These are phyloP conservation scores for Elachura formosa DNA, from an alignment of 2,113 vertebrate species.

Conservation along the genomic window DNA sequence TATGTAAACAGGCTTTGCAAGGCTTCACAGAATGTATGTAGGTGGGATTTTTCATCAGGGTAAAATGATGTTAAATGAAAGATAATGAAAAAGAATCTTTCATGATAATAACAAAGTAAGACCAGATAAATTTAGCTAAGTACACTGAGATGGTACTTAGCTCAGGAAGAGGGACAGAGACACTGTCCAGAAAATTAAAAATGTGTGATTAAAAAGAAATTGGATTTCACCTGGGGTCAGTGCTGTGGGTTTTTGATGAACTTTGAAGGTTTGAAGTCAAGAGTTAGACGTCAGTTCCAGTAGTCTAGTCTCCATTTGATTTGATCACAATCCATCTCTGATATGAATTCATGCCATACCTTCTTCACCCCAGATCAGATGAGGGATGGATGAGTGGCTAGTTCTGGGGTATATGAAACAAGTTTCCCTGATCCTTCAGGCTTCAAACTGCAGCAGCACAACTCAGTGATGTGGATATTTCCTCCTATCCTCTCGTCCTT, in stretches of 20 bases:
- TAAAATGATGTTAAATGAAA: neutral
- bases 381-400: rapidly evolving
- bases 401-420: neutral
- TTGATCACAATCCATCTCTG: neutral
- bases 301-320: neutral
- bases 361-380: neutral
- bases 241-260: neutral
- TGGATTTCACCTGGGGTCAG: neutral
- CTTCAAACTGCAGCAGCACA: neutral
- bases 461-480: neutral
- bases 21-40: constrained; percentile 51
- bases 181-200: neutral
- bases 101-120: neutral
- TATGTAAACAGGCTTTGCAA: neutral
- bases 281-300: neutral
- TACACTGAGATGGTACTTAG: neutral
- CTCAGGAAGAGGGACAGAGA: neutral
- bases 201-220: neutral
- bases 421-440: neutral
- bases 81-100: neutral
- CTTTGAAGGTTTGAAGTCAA: neutral
- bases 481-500: neutral
- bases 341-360: neutral
- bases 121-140: neutral
- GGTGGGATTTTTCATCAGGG: constrained; percentile 23